These are phyloP conservation scores for Pachycephus smyrnensis DNA, from an alignment of 2,888 invertebrate species.

Conservation along the genomic window DNA sequence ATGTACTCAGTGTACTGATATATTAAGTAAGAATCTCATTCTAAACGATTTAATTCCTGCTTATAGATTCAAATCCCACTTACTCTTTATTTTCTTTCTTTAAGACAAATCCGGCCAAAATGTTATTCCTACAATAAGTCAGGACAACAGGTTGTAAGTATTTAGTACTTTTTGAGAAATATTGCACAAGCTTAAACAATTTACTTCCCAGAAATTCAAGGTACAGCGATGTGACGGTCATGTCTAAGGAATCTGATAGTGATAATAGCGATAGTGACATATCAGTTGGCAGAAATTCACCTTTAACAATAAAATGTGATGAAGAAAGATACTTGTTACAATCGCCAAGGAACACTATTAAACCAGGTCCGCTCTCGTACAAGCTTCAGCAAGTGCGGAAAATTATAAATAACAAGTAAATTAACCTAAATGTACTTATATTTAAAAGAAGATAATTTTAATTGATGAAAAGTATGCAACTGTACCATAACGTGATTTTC, in stretches of 20 bases:
- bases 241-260: constrained; percentile 15
- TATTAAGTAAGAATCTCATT: constrained; percentile 40
- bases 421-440: neutral
- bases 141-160: neutral
- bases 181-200: neutral
- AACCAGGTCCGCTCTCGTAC: constrained; percentile 54
- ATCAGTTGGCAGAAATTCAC: constrained; percentile 53
- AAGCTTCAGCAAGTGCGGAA: constrained; percentile 34
- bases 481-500: neutral
- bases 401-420: neutral
- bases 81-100: neutral
- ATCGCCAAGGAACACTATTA: constrained; percentile 14
- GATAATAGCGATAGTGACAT: constrained; percentile 55
- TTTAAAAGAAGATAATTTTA: neutral
- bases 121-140: neutral
- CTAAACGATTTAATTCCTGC: neutral
- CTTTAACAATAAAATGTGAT: constrained; percentile 20
- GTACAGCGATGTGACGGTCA: neutral
- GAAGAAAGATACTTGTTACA: neutral
- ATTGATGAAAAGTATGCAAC: neutral
- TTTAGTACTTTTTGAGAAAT: neutral
- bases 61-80: neutral
- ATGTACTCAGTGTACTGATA: constrained; percentile 65
- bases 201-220: neutral
- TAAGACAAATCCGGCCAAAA: neutral